A percentile compares a stretch with the other conserved stretches of the same genome.
Evolutionary conservation across 2,888 invertebrate species (phyloP).

Genomic region (Agrochola circellaris): DNA sequence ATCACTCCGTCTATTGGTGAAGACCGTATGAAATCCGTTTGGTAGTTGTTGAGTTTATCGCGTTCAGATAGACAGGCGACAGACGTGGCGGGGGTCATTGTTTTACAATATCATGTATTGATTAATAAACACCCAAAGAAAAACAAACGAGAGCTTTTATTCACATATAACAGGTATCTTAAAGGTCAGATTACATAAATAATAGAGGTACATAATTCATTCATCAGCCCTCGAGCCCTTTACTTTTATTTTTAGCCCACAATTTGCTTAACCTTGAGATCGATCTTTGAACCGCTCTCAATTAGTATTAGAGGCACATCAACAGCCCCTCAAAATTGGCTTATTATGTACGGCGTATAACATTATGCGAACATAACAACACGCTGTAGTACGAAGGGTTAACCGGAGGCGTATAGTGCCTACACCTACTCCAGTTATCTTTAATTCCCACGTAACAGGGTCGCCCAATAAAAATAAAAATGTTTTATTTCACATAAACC

Average conservation of each 20-base stretch:
- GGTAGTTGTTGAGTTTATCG: no score
- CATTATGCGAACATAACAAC: background rate
- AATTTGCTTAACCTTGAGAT: background rate
- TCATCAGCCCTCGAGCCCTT: background rate
- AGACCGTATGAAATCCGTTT: no score
- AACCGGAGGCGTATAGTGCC: background rate
- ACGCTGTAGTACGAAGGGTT: background rate
- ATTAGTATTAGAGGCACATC: no score
- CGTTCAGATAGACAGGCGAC: no score
- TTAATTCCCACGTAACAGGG: no score
- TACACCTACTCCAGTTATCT: background rate
- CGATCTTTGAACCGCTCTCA: background rate
- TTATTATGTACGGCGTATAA: no score
- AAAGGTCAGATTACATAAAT: background rate
- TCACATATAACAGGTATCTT: background rate
- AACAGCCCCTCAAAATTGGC: background rate
- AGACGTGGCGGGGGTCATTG: no score
- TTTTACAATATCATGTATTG: no score
- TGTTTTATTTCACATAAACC: no score
- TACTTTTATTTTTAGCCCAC: conserved; percentile 3
- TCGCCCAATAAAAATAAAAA: background rate
- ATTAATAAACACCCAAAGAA: background rate
- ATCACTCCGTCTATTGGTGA: no score
- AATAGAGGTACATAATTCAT: background rate
- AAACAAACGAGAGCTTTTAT: background rate